Evolutionary conservation across 2,797 vertebrate species (phyloP).

Genomic region (Heteromormyrus szaboi): DNA sequence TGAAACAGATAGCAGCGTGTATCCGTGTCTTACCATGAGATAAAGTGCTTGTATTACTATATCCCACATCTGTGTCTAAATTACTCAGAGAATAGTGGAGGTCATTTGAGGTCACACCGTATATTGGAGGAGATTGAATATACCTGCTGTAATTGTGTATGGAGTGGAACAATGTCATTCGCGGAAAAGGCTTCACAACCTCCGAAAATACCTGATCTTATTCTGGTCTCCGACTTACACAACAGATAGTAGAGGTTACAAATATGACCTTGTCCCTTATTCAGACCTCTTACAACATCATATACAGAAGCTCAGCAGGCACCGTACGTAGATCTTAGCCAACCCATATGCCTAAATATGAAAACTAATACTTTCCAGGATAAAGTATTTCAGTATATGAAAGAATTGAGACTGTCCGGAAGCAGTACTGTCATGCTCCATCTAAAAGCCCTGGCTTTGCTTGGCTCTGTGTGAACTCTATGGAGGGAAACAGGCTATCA

Average conservation of each 20-base stretch:
- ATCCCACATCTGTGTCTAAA: conserved; percentile 7
- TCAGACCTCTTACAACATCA: not conserved
- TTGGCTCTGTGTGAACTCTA: not conserved
- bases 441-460: not conserved
- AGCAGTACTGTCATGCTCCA: not conserved
- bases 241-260: not conserved
- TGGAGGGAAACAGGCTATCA: not conserved
- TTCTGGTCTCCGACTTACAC: not conserved
- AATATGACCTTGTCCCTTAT: not conserved
- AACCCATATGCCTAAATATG: not conserved
- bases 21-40: not conserved
- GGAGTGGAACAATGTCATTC: not conserved
- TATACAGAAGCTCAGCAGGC: not conserved
- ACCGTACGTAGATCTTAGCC: not conserved
- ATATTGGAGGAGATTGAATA: not conserved
- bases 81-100: not conserved
- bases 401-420: not conserved
- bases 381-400: not conserved
- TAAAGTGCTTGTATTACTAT: conserved; percentile 9
- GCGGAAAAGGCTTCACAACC: not conserved
- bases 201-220: not conserved
- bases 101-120: not conserved
- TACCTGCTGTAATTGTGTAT: not conserved
- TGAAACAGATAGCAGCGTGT: not conserved
- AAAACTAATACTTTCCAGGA: not conserved